Evolutionary conservation across 2,113 vertebrate genomes (phyloP).

Genomic region (Tetrao urogallus): DNA sequence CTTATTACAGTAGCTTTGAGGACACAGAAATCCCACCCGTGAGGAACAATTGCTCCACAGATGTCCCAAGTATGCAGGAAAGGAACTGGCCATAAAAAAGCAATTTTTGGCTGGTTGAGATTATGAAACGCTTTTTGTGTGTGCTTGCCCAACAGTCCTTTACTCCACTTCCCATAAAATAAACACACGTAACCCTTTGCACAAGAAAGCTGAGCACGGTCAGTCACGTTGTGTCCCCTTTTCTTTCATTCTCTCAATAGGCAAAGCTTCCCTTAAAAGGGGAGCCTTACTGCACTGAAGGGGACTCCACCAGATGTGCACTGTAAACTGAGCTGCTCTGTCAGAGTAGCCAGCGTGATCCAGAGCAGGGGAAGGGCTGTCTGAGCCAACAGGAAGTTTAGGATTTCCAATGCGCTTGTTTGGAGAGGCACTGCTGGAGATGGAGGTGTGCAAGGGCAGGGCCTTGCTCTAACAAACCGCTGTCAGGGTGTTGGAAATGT

Average conservation of each 20-base stretch:
- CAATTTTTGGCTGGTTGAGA: constrained; percentile 52
- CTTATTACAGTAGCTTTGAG: constrained; percentile 12
- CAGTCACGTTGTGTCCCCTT: constrained; percentile 25
- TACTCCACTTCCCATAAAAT: constrained; percentile 63
- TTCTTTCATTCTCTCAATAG: background rate
- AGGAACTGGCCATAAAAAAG: constrained; percentile 44
- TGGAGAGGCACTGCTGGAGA: background rate
- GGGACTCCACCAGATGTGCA: constrained; percentile 45
- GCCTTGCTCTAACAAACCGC: background rate
- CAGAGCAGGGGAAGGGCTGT: constrained; percentile 15
- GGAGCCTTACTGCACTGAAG: constrained; percentile 44
- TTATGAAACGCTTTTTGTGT: constrained; percentile 66
- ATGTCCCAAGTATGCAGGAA: constrained; percentile 65
- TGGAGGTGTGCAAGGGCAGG: background rate
- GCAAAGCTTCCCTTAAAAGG: constrained; percentile 63
- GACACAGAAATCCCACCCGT: constrained; percentile 53
- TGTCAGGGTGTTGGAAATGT: background rate
- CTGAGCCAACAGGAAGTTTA: background rate
- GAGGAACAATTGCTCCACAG: constrained; percentile 59
- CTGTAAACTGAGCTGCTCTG: constrained; percentile 35
- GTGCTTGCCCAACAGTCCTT: constrained; percentile 55
- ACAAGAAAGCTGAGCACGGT: constrained; percentile 29
- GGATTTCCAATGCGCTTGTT: constrained; percentile 19
- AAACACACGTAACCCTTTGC: constrained; percentile 56
- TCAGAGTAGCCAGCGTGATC: background rate